Evolutionary conservation across 1,140 invertebrate species (phyloP).

Genomic region (Aethina tumida): DNA sequence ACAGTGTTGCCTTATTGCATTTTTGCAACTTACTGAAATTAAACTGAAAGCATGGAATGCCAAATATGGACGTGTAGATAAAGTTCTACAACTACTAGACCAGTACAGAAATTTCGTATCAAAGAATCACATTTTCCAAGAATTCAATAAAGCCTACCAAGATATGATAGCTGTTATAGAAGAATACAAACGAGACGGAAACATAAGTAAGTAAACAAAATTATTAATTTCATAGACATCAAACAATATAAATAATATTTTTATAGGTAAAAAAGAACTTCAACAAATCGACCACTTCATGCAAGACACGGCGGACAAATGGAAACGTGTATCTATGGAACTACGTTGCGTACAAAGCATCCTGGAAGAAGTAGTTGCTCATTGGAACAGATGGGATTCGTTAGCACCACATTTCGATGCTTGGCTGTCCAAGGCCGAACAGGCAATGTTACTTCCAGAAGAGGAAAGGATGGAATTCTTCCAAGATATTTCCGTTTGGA

Average conservation of each 20-base stretch:
- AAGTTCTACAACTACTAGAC: conserved; percentile 71
- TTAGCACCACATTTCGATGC: conserved; percentile 61
- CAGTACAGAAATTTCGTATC: conserved; percentile 90
- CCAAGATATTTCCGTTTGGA: conserved; percentile 80
- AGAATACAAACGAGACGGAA: conserved; percentile 79
- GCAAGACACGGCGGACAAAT: conserved; percentile 73
- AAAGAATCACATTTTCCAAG: conserved; percentile 84
- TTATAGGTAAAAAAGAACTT: conserved; percentile 59
- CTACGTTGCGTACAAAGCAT: conserved; percentile 81
- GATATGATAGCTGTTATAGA: conserved; percentile 88
- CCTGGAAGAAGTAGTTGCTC: conserved; percentile 76
- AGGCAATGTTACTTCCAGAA: conserved; percentile 64
- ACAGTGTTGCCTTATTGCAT: conserved; percentile 78
- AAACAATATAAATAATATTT: conserved; percentile 1
- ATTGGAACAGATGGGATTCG: conserved; percentile 77
- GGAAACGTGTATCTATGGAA: conserved; percentile 84
- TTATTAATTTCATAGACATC: conserved; percentile 1
- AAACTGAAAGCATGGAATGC: conserved; percentile 81
- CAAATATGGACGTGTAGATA: conserved; percentile 77
- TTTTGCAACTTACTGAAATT: conserved; percentile 78
- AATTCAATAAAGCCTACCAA: conserved; percentile 84
- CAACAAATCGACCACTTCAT: conserved; percentile 74
- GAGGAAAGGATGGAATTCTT: conserved; percentile 83
- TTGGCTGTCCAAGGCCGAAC: conserved; percentile 74
- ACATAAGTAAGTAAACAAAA: conserved; percentile 49